These are phyloP conservation scores for Rapana venosa DNA, from an alignment of 2,888 invertebrate genomes.

Conservation along the genomic window DNA sequence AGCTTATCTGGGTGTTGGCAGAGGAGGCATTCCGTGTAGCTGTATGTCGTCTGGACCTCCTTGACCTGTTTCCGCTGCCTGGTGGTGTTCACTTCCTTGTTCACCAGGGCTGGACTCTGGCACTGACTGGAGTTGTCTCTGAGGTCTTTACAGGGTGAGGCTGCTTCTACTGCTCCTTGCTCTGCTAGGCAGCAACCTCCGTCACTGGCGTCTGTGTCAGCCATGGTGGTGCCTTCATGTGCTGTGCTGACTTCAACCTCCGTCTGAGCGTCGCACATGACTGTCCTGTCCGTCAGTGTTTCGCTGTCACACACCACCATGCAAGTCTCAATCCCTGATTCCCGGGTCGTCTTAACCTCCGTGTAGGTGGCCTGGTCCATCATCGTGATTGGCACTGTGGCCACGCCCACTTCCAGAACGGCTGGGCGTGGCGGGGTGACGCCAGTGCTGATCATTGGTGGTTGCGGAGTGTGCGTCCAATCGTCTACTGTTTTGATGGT, in stretches of 20 bases:
- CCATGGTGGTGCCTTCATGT: conserved; percentile 61
- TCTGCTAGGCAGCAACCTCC: conserved; percentile 43
- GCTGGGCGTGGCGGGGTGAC: conserved; percentile 66
- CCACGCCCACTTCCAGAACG: conserved; percentile 64
- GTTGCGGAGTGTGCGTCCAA: conserved; percentile 68
- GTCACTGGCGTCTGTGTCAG: background rate
- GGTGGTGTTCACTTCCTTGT: conserved; percentile 40
- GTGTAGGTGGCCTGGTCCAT: conserved; percentile 72
- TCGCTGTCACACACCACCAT: conserved; percentile 66
- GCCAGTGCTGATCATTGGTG: conserved; percentile 67
- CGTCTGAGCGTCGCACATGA: conserved; percentile 67
- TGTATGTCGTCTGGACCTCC: conserved; percentile 46
- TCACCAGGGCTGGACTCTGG: conserved; percentile 15
- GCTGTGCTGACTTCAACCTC: conserved; percentile 59
- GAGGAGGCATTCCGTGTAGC: conserved; percentile 43
- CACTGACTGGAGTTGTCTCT: conserved; percentile 40
- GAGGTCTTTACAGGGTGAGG: background rate
- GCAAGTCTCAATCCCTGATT: conserved; percentile 63
- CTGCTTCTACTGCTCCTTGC: too few species aligned
- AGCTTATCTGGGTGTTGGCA: conserved; percentile 43
- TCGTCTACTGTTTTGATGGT: conserved; percentile 58
- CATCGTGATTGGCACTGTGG: conserved; percentile 61
- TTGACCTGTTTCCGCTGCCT: conserved; percentile 25
- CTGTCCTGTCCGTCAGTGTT: conserved; percentile 66
- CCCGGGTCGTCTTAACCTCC: conserved; percentile 59